phyloP scores from a whole-genome alignment of 2,113 vertebrate species.

The Onychorhynchus coronatus region DNA sequence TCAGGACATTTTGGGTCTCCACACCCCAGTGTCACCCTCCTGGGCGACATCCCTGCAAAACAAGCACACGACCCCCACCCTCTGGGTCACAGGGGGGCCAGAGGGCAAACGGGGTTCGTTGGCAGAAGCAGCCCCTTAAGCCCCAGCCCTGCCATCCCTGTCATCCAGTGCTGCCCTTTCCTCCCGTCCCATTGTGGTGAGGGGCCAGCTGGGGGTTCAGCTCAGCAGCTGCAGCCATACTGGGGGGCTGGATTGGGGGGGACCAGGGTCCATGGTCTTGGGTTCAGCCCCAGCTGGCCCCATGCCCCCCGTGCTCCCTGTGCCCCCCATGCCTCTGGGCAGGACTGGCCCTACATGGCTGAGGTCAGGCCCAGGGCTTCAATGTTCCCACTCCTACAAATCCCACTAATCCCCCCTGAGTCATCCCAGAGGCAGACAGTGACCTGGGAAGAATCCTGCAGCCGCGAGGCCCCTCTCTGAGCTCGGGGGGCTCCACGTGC shows the following conservation, averaged over 20 bases:
- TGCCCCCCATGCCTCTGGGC: neutral
- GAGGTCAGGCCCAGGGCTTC: neutral
- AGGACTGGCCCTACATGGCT: neutral
- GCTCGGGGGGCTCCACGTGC: neutral
- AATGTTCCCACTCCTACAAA: neutral
- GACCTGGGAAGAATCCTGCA: slow-evolving; percentile 41
- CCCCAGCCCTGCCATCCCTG: too few relatives aligned
- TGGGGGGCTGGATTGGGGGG: neutral
- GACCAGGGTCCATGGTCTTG: accelerated
- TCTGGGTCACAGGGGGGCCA: accelerated
- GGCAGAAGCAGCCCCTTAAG: neutral
- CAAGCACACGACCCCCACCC: accelerated
- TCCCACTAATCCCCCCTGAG: slow-evolving; percentile 64
- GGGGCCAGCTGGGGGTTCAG: neutral
- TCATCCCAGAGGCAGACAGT: slow-evolving; percentile 25
- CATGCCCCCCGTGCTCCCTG: neutral
- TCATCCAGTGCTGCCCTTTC: neutral
- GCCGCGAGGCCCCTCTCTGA: neutral
- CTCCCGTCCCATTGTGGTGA: neutral
- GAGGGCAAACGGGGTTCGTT: neutral
- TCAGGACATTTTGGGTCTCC: neutral
- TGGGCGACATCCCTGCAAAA: neutral
- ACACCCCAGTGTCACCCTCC: neutral
- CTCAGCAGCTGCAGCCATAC: neutral
- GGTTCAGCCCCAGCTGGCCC: neutral